phyloP scores from a whole-genome alignment of 2,888 invertebrate species.

The Opisthograptis luteolata region DNA sequence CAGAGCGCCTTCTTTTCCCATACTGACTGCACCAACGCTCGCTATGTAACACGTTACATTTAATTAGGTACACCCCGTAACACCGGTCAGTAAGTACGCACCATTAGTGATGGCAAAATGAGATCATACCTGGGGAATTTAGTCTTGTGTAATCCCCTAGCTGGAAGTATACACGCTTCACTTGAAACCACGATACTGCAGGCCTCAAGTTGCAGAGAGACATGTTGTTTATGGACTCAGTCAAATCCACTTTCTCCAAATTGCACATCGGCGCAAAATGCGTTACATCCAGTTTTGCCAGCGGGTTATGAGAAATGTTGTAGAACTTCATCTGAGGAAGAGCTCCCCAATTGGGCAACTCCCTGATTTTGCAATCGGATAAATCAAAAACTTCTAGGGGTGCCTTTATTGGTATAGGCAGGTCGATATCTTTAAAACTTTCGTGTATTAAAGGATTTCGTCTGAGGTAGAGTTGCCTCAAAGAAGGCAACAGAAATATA shows the following conservation, averaged over 20 bases:
- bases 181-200: slow-evolving; percentile 69
- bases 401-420: slow-evolving; percentile 82
- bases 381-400: slow-evolving; percentile 85
- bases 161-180: slow-evolving; percentile 59
- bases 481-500: slow-evolving; percentile 82
- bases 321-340: slow-evolving; percentile 84
- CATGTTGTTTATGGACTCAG: slow-evolving; percentile 60
- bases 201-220: slow-evolving; percentile 61
- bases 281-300: slow-evolving; percentile 71
- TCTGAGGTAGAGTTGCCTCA: slow-evolving; percentile 86
- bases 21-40: no score
- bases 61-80: no score
- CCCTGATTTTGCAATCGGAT: slow-evolving; percentile 83
- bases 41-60: no score
- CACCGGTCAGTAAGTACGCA: no score
- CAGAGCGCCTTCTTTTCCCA: no score
- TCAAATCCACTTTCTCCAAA: slow-evolving; percentile 82
- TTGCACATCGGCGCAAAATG: slow-evolving; percentile 86
- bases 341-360: slow-evolving; percentile 85
- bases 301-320: slow-evolving; percentile 86
- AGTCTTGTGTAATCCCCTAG: slow-evolving; percentile 66
- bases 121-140: slow-evolving; percentile 63
- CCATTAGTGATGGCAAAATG: neutral
- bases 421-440: slow-evolving; percentile 59
- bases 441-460: slow-evolving; percentile 77